These are phyloP conservation scores for Neoaliturus tenellus DNA, from an alignment of 2,888 invertebrate genomes.

Conservation along the genomic window DNA sequence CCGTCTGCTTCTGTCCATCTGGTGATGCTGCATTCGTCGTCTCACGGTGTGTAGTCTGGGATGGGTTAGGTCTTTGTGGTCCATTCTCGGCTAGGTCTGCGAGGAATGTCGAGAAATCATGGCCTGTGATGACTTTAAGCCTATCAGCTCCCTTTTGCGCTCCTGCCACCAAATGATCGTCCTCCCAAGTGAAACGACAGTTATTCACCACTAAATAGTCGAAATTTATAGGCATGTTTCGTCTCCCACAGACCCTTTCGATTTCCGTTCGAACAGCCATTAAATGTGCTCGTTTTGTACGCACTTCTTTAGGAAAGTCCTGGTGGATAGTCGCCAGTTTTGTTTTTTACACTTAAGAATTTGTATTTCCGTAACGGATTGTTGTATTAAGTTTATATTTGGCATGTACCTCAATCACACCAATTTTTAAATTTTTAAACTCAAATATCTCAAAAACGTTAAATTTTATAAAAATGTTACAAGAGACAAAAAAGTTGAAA, in stretches of 20 bases:
- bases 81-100: neutral
- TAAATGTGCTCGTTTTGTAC: neutral
- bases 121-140: neutral
- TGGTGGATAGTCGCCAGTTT: neutral
- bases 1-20: too few relatives aligned
- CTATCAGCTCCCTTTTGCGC: neutral
- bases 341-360: neutral
- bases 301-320: slow-evolving; percentile 13
- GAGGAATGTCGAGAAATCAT: neutral
- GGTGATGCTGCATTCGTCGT: too few relatives aligned
- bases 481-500: slow-evolving; percentile 22
- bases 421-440: too few relatives aligned
- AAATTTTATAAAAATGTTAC: too few relatives aligned
- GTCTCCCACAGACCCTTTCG: neutral
- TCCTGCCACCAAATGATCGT: neutral
- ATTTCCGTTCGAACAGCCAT: slow-evolving; percentile 23
- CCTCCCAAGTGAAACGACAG: neutral
- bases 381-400: too few relatives aligned
- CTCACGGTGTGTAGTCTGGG: neutral
- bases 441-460: too few relatives aligned
- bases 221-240: neutral
- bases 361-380: too few relatives aligned
- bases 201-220: slow-evolving; percentile 14
- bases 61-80: neutral
- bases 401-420: neutral